Conservation (phyloP, 2,797 vertebrate species). For the Craterocephalus amniculus region DNA sequence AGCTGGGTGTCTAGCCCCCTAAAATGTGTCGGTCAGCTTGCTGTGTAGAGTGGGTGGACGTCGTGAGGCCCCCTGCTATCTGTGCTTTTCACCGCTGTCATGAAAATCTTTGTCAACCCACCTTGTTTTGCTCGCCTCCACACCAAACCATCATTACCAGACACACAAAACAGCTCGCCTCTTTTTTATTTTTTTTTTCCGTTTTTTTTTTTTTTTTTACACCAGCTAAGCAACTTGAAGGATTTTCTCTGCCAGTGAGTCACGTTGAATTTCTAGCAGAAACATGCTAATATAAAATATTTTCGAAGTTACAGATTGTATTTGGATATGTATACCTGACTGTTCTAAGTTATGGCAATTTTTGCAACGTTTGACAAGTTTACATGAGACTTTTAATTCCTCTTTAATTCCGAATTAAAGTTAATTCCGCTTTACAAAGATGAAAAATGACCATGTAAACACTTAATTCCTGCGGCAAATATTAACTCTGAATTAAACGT, state of each 20-base stretch:
- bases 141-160: conserved; percentile 46
- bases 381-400: too few species aligned
- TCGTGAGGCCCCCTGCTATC: conserved; percentile 67
- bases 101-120: conserved; percentile 59
- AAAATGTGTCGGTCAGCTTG: conserved; percentile 56
- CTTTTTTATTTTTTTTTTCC: conserved; percentile 1
- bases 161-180: conserved; percentile 17
- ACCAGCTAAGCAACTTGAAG: conserved; percentile 6
- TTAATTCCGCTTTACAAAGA: too few species aligned
- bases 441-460: too few species aligned
- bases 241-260: conserved; percentile 19
- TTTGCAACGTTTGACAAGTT: too few species aligned
- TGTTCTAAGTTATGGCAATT: not conserved
- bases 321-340: too few species aligned
- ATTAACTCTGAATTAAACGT: too few species aligned
- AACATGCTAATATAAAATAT: not conserved
- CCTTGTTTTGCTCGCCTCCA: conserved; percentile 33
- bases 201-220: not conserved
- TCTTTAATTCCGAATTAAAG: too few species aligned
- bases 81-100: conserved; percentile 59
- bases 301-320: too few species aligned
- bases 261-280: conserved; percentile 16
- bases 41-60: conserved; percentile 68
- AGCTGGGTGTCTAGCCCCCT: conserved; percentile 48
- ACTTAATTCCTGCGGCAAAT: too few species aligned